Evolutionary conservation across 2,797 vertebrate genomes (phyloP).

Genomic region (Phrynocephalus vlangalii): DNA sequence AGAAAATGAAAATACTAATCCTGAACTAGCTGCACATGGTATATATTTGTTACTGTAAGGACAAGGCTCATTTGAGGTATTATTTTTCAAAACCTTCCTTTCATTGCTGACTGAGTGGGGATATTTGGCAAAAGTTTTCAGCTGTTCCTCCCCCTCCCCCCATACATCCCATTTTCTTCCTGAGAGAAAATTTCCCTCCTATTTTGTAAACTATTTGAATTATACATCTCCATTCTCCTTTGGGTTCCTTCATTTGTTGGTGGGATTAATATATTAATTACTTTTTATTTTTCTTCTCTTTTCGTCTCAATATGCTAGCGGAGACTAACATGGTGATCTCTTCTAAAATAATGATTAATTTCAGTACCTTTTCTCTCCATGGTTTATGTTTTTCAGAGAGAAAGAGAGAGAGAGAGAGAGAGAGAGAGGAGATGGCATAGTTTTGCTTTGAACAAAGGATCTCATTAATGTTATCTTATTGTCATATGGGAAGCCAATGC

Average conservation of each 20-base stretch:
- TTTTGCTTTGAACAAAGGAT: slow-evolving; percentile 68
- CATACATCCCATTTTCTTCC: slow-evolving; percentile 40
- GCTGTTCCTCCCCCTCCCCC: slow-evolving; percentile 10
- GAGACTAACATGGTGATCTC: no score
- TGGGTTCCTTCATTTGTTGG: slow-evolving; percentile 52
- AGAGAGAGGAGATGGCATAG: slow-evolving; percentile 55
- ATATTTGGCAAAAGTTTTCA: slow-evolving; percentile 33
- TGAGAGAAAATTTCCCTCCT: slow-evolving; percentile 43
- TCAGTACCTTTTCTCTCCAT: slow-evolving; percentile 49
- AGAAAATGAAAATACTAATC: slow-evolving; percentile 21
- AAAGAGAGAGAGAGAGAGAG: not conserved
- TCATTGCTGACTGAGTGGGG: slow-evolving; percentile 10
- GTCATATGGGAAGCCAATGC: slow-evolving; percentile 60
- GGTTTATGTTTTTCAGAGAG: slow-evolving; percentile 46
- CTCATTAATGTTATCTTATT: slow-evolving; percentile 64
- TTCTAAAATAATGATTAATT: not conserved
- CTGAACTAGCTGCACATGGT: not conserved
- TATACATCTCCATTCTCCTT: slow-evolving; percentile 17
- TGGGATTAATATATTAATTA: slow-evolving; percentile 59
- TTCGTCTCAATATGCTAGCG: no score
- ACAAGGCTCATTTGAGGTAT: not conserved
- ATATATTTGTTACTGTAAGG: slow-evolving; percentile 15
- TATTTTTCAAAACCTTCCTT: slow-evolving; percentile 9
- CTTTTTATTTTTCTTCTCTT: not conserved
- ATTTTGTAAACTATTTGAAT: not conserved